These are phyloP conservation scores for Papio anubis DNA, from an alignment of 2,113 vertebrate species.

Conservation along the genomic window DNA sequence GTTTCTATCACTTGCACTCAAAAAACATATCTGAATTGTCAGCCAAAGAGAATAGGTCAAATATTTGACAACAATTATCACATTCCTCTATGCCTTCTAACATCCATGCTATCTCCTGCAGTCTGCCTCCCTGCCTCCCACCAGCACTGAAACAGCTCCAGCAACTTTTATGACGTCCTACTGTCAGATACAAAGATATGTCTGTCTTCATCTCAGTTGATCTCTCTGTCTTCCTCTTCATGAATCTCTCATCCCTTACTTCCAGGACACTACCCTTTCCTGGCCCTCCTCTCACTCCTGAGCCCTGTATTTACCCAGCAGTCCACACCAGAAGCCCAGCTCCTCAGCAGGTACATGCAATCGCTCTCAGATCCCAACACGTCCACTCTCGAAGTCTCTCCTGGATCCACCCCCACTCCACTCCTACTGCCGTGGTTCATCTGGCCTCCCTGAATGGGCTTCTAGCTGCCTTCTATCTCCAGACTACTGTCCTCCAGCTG, in stretches of 20 bases:
- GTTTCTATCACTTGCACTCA: not conserved
- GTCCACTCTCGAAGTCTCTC: not conserved
- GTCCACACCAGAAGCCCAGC: not conserved
- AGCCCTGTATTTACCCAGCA: not conserved
- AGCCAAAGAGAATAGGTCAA: not conserved
- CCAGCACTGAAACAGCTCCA: not conserved
- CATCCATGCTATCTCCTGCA: not conserved
- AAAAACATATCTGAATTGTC: not conserved
- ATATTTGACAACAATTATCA: not conserved
- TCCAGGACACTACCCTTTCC: not conserved
- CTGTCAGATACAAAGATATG: not conserved
- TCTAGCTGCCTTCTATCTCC: not conserved
- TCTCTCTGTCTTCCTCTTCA: not conserved
- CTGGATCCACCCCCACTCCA: not conserved
- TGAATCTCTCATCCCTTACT: not conserved
- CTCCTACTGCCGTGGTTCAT: too few relatives aligned
- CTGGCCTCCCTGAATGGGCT: not conserved
- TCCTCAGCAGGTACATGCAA: not conserved
- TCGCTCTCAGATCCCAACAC: not conserved
- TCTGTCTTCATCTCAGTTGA: not conserved
- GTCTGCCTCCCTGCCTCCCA: not conserved
- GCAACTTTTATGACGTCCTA: not conserved
- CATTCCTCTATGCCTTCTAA: not conserved
- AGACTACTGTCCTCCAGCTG: not conserved
- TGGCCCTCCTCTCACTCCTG: not conserved